These are phyloP conservation scores for Numenius phaeopus DNA, from an alignment of 2,797 vertebrate species.

Conservation along the genomic window DNA sequence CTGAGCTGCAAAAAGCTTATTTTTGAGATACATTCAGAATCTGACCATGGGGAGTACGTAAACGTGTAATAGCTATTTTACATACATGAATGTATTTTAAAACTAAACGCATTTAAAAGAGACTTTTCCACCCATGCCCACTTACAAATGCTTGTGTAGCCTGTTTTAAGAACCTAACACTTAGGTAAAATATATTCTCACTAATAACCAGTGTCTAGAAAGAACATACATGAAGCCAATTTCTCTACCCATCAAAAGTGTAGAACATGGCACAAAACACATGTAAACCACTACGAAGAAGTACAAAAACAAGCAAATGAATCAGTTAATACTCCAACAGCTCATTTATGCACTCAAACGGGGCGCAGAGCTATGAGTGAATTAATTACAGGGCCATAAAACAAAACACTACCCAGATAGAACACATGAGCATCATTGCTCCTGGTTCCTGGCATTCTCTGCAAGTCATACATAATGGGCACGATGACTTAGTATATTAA, in stretches of 20 bases:
- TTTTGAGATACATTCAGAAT: not conserved
- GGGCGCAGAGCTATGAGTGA: not conserved
- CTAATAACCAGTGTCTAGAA: not conserved
- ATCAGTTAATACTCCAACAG: not conserved
- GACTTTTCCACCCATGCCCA: slow-evolving; percentile 5
- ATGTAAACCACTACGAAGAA: not conserved
- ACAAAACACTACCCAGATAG: not conserved
- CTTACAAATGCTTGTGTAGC: not conserved
- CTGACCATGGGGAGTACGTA: not conserved
- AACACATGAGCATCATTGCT: not conserved
- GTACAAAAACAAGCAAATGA: not conserved
- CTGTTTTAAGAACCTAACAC: not conserved
- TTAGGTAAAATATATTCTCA: not conserved
- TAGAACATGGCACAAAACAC: not conserved
- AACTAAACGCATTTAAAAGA: not conserved
- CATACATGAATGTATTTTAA: not conserved
- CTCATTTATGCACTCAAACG: not conserved
- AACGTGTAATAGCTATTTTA: not conserved
- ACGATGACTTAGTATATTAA: not conserved
- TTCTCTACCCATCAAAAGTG: not conserved
- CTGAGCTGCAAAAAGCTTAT: not conserved
- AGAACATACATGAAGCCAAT: not conserved
- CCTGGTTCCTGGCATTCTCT: not conserved
- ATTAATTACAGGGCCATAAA: slow-evolving; percentile 51
- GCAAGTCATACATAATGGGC: not conserved